Conservation (phyloP, 2,888 invertebrate genomes). For the Ischnura elegans region DNA sequence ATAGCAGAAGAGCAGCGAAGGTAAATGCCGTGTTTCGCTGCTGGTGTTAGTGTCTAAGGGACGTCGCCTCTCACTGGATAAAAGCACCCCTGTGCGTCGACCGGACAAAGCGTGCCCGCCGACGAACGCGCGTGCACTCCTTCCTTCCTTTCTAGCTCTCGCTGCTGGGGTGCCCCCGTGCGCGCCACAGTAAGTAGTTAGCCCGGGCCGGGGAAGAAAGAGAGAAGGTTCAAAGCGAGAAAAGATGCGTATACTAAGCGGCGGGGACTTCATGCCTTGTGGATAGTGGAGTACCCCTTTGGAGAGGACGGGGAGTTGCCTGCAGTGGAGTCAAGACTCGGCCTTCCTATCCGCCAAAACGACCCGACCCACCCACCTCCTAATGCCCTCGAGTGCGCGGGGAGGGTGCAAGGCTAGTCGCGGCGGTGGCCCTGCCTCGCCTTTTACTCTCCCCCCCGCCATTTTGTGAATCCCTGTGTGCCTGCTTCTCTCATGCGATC, state of each 20-base stretch:
- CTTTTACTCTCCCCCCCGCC: not conserved
- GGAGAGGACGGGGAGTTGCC: not conserved
- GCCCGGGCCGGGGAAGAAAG: conserved; percentile 17
- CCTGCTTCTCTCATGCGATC: not conserved
- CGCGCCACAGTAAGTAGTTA: conserved; percentile 59
- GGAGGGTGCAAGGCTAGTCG: not conserved
- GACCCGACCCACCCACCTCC: not conserved
- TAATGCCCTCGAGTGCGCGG: not conserved
- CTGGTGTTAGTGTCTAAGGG: conserved; percentile 48
- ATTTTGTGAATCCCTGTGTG: not conserved
- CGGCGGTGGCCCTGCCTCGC: not conserved
- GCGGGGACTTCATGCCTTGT: conserved; percentile 1
- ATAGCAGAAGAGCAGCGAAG: conserved; percentile 49
- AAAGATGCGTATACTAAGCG: too few species aligned
- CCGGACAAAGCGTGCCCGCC: conserved; percentile 54
- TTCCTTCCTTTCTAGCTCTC: too few species aligned
- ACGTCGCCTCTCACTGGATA: conserved; percentile 53
- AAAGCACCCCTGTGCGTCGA: conserved; percentile 52
- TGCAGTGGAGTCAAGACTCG: conserved; percentile 12
- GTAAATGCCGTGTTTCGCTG: conserved; percentile 44
- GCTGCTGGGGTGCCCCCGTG: not conserved
- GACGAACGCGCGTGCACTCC: not conserved
- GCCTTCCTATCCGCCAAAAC: not conserved
- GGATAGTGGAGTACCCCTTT: not conserved
- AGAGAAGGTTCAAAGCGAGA: not conserved